These are phyloP conservation scores for Busseola fusca DNA, from an alignment of 2,888 invertebrate species.

Conservation along the genomic window DNA sequence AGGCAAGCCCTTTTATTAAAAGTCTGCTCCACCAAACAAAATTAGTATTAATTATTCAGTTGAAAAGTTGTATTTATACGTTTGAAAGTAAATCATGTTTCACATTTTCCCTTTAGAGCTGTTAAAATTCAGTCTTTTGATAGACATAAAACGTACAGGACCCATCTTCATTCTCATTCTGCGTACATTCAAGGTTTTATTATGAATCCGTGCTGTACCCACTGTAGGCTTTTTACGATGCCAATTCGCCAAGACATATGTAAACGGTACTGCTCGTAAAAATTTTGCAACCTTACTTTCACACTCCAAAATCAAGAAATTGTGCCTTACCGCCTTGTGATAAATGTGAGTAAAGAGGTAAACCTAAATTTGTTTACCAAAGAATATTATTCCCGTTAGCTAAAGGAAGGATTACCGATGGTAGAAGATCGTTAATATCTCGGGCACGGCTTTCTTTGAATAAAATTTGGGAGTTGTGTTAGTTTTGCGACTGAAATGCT, in stretches of 20 bases:
- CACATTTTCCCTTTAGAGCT: conserved; percentile 49
- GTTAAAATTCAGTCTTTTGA: conserved; percentile 59
- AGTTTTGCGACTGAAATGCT: conserved; percentile 38
- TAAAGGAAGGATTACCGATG: conserved; percentile 63
- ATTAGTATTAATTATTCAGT: conserved; percentile 17
- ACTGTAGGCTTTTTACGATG: conserved; percentile 64
- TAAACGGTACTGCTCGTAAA: conserved; percentile 64
- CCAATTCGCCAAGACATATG: conserved; percentile 66
- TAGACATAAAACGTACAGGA: conserved; percentile 53
- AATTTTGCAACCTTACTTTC: conserved; percentile 19
- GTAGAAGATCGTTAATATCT: conserved; percentile 58
- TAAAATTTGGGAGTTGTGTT: conserved; percentile 54
- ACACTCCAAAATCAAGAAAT: neutral
- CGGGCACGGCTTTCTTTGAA: conserved; percentile 58
- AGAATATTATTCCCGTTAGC: conserved; percentile 60
- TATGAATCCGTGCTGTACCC: conserved; percentile 65
- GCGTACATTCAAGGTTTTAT: conserved; percentile 63
- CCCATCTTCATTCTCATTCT: conserved; percentile 62
- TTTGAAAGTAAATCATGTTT: conserved; percentile 52
- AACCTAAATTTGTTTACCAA: conserved; percentile 26
- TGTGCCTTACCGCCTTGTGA: conserved; percentile 14
- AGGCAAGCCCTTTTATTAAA: conserved; percentile 30
- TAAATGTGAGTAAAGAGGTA: conserved; percentile 11
- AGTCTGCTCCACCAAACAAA: conserved; percentile 7
- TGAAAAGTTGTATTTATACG: conserved; percentile 6